phyloP scores from a whole-genome alignment of 92 coral and sea anemone species.

The Palythoa grandis region DNA sequence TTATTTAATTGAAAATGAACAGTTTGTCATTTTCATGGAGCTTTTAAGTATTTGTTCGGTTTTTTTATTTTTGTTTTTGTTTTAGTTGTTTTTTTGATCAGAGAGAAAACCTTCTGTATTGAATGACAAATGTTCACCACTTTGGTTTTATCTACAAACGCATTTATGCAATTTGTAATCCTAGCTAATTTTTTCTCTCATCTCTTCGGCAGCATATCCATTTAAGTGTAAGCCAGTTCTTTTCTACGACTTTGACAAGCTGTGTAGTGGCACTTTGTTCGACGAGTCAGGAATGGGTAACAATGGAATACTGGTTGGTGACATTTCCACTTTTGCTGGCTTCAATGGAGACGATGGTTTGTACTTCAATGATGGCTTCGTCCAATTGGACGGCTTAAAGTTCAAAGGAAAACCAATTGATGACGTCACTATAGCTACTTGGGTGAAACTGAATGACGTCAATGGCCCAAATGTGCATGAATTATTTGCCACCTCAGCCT shows the following conservation, averaged over 20 bases:
- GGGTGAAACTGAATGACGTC: slow-evolving; percentile 79
- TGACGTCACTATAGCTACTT: slow-evolving; percentile 83
- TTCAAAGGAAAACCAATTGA: slow-evolving; percentile 83
- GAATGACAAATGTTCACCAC: too few species aligned
- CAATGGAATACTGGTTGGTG: slow-evolving; percentile 77
- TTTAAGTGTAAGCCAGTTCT: slow-evolving; percentile 81
- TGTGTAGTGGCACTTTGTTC: slow-evolving; percentile 75
- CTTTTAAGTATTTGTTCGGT: too few species aligned
- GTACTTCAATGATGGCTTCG: slow-evolving; percentile 77
- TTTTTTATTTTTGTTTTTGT: neutral
- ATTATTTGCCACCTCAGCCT: slow-evolving; percentile 72
- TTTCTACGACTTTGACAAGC: slow-evolving; percentile 85
- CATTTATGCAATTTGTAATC: neutral
- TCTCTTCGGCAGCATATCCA: slow-evolving; percentile 57
- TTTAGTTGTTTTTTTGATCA: too few species aligned
- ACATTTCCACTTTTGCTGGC: slow-evolving; percentile 67
- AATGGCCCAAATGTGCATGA: slow-evolving; percentile 70
- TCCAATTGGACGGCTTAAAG: slow-evolving; percentile 75
- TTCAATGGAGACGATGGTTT: slow-evolving; percentile 75
- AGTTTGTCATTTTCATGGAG: too few species aligned
- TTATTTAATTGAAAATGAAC: too few species aligned
- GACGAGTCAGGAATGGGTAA: slow-evolving; percentile 95
- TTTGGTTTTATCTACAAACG: too few species aligned
- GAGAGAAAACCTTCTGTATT: too few species aligned
- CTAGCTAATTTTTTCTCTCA: neutral